These are phyloP conservation scores for Lasioglossum figueresi DNA, from an alignment of 2,888 invertebrate species.

Conservation along the genomic window DNA sequence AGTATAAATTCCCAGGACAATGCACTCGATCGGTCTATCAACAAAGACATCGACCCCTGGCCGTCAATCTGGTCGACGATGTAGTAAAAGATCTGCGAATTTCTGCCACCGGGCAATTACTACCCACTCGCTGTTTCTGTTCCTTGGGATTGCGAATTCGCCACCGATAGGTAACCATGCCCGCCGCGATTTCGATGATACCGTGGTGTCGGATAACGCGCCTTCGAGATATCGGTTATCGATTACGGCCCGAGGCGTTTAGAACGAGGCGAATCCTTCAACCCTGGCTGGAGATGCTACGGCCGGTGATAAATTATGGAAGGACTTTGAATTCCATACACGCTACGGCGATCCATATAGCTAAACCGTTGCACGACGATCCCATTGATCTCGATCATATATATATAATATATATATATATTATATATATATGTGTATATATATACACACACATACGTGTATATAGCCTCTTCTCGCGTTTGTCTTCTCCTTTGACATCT, in stretches of 20 bases:
- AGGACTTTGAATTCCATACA: conserved; percentile 72
- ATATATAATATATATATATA: not conserved
- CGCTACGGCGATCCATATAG: conserved; percentile 56
- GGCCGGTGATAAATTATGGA: conserved; percentile 69
- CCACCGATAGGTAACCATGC: conserved; percentile 15
- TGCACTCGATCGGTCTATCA: not conserved
- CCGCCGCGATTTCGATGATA: conserved; percentile 48
- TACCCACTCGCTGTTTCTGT: conserved; percentile 6
- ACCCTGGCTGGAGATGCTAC: conserved; percentile 43
- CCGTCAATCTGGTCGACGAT: not conserved
- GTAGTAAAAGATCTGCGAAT: conserved; percentile 37
- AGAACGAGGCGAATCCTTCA: conserved; percentile 66
- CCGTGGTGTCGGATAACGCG: conserved; percentile 50
- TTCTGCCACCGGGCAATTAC: conserved; percentile 55
- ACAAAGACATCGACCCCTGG: not conserved
- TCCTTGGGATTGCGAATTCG: conserved; percentile 43
- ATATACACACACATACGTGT: no score
- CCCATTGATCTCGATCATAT: conserved; percentile 69
- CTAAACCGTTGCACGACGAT: conserved; percentile 55
- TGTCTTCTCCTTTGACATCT: conserved; percentile 47
- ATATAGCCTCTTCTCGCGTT: conserved; percentile 35
- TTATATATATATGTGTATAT: no score
- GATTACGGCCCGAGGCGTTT: conserved; percentile 66
- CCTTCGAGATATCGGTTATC: conserved; percentile 70
- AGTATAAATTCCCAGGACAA: not conserved